These are phyloP conservation scores for Heliconius charithonia DNA, from an alignment of 2,888 invertebrate genomes.

Conservation along the genomic window DNA sequence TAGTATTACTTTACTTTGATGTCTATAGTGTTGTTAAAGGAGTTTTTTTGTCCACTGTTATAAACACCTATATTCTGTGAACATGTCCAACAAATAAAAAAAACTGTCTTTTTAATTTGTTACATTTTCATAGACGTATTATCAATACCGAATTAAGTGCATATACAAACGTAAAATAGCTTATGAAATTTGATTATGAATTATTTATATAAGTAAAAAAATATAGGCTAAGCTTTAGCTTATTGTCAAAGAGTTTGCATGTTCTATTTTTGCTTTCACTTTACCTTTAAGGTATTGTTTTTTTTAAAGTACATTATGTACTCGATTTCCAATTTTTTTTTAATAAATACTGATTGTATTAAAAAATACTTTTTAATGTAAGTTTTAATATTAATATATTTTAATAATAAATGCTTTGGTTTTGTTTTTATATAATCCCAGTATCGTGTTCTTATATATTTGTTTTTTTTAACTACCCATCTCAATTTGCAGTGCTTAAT, in stretches of 20 bases:
- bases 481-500: background rate
- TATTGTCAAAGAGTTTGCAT: constrained; percentile 8
- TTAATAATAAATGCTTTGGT: background rate
- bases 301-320: constrained; percentile 16
- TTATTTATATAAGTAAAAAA: background rate
- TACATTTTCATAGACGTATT: no score
- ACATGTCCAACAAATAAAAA: no score
- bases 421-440: background rate
- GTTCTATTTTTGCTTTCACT: background rate
- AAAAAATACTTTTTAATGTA: background rate
- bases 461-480: no score
- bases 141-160: no score
- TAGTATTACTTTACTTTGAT: background rate
- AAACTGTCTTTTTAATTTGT: no score
- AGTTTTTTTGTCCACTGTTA: no score
- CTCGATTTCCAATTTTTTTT: background rate
- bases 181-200: constrained; percentile 16
- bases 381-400: constrained; percentile 22
- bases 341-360: constrained; percentile 4
- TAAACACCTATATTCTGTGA: no score
- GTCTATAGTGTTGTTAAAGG: no score
- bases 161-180: background rate
- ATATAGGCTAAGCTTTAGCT: background rate
- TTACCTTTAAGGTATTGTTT: constrained; percentile 12
- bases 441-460: background rate